phyloP scores from a whole-genome alignment of 2,113 vertebrate genomes.

The Heliornis fulica region DNA sequence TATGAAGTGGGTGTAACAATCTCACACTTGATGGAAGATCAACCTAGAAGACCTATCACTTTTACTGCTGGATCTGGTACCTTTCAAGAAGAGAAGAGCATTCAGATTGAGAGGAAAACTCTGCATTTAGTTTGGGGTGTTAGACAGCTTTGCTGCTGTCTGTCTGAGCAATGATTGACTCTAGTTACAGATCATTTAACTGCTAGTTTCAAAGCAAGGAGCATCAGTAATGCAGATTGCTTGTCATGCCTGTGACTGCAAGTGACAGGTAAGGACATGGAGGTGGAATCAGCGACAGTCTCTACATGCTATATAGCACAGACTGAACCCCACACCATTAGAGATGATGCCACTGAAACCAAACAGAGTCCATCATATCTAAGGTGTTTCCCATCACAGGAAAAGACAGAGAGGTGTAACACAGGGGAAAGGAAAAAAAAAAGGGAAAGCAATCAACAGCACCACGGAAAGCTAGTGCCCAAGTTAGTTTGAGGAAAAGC shows the following conservation, averaged over 20 bases:
- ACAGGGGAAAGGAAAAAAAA: not conserved
- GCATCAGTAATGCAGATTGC: not conserved
- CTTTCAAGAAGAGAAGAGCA: not conserved
- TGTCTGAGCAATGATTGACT: not conserved
- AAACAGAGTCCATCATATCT: not conserved
- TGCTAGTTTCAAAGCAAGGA: not conserved
- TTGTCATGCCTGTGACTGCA: not conserved
- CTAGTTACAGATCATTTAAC: not conserved
- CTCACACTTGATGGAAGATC: not conserved
- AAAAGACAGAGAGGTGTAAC: not conserved
- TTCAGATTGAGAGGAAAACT: not conserved
- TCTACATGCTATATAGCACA: not conserved
- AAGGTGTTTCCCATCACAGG: not conserved
- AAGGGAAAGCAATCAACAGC: too few species aligned
- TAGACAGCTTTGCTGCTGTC: not conserved
- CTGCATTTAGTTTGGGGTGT: not conserved
- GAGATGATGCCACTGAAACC: not conserved
- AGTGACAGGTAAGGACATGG: not conserved
- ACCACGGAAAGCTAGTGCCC: not conserved
- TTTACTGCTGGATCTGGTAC: not conserved
- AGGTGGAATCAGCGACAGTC: not conserved
- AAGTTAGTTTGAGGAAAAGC: not conserved
- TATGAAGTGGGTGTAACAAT: not conserved
- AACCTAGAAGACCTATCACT: not conserved
- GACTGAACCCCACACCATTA: not conserved